phyloP scores from a whole-genome alignment of 2,888 invertebrate genomes.

The Arenicola marina region DNA sequence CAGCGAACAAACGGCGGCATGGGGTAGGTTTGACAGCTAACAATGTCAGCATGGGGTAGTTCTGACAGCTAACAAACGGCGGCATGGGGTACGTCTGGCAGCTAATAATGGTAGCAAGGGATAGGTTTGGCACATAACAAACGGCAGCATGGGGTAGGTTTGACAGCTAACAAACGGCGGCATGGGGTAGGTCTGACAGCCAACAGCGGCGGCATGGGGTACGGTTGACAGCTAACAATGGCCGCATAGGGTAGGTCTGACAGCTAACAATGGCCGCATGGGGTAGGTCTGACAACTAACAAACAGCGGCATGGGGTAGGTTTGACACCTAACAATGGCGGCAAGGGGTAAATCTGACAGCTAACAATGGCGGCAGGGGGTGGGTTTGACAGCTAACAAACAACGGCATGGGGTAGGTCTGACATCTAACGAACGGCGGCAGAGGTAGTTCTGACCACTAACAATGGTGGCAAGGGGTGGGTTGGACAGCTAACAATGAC shows the following conservation, averaged over 20 bases:
- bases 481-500: no score
- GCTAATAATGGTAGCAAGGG: slow-evolving; percentile 43
- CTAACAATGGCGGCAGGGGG: slow-evolving; percentile 45
- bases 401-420: slow-evolving; percentile 41
- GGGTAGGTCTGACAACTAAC: slow-evolving; percentile 37
- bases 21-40: slow-evolving; percentile 39
- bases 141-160: slow-evolving; percentile 43
- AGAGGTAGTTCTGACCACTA: no score
- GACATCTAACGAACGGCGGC: no score
- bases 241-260: no score
- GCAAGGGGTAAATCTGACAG: slow-evolving; percentile 41
- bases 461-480: no score
- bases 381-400: slow-evolving; percentile 37
- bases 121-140: slow-evolving; percentile 31
- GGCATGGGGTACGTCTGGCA: no score
- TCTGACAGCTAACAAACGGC: no score
- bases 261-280: slow-evolving; percentile 40
- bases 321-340: slow-evolving; percentile 41
- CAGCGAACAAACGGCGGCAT: slow-evolving; percentile 40
- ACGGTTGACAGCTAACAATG: slow-evolving; percentile 12
- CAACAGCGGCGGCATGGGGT: slow-evolving; percentile 46
- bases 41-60: slow-evolving; percentile 44
- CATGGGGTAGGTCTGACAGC: slow-evolving; percentile 30
- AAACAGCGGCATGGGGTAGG: no score
- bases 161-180: no score